phyloP scores from a whole-genome alignment of 2,888 invertebrate species.

The Adineta ricciae region DNA sequence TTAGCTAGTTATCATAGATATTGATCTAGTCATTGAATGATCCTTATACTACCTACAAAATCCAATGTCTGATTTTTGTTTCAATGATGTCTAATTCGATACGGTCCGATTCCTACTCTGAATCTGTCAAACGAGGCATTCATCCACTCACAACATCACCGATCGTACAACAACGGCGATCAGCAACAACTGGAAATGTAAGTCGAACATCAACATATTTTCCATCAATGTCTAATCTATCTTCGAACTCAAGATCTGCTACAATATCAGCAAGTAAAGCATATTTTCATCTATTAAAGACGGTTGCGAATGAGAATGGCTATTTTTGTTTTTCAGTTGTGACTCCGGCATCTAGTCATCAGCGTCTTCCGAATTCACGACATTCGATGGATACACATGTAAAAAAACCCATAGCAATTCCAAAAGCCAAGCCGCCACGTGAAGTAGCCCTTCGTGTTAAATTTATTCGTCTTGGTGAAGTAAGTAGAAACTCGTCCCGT shows the following conservation, averaged over 20 bases:
- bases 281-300: too few species aligned
- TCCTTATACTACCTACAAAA: neutral
- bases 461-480: slow-evolving; percentile 18
- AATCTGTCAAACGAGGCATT: neutral
- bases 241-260: neutral
- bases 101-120: slow-evolving; percentile 4
- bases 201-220: neutral
- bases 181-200: neutral
- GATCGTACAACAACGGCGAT: neutral
- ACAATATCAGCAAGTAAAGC: neutral
- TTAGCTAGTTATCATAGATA: too few species aligned
- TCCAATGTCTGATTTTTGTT: neutral
- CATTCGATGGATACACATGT: neutral
- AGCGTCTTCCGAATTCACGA: neutral
- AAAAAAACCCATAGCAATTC: too few species aligned
- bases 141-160: neutral
- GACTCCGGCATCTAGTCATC: neutral
- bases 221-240: neutral
- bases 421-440: neutral
- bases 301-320: too few species aligned
- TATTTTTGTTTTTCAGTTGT: neutral
- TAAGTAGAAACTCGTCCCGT: neutral
- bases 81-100: neutral
- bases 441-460: slow-evolving; percentile 9
- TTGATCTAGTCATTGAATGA: neutral